Base-by-base conservation (phyloP, 2,797 vertebrate genomes). In the Mormyrops attenuatus region DNA sequence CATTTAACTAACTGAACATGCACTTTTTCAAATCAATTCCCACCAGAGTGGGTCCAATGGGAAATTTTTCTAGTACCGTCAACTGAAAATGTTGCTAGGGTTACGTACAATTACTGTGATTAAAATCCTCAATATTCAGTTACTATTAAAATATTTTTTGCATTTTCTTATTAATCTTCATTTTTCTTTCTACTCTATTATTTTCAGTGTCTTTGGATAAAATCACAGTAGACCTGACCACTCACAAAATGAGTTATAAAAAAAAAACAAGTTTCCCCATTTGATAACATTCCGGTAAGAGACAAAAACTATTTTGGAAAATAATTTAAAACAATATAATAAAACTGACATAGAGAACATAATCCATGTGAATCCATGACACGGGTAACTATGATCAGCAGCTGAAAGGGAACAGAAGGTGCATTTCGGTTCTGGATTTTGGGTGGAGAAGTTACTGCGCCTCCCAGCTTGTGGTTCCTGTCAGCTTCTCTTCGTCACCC, bases 401-500 rank as follows among this genome's bases (percentile, higher is more conserved):
- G 85, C 88, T 87, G 60, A 88, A 88, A 90, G 73, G 55, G 90
- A 73, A 11, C 20, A n/a, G 34, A 69, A 88, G 87, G 57, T 66
- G 57, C 87, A 49, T 66, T 69, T 66, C 17, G 15, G 8, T 57
- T 41, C 15, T 38, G 17, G 7, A 63, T 20, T 63, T 57, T 63
- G 26, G 1, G 22, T 1, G 20, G 3, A 13, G 91, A 47, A 1
- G 15, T 96, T 95, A 98, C 93, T 97, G 96, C 88, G 95, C 94
- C 50, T 94, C 95, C 30, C 95, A 96, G 5, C 95, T 95, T n/a
- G 94, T 91, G 0, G 93, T 92, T 49, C 94, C 97, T 0, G 95
- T 92, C 88, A 95, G 95, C 92, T 95, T 97, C 94, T 98, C 98
- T 60, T 98, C 97, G 0, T 98, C 97, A 0, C 94, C 95, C 91